Evolutionary conservation across 2,797 vertebrate species (phyloP).

Genomic region (Merluccius polli): DNA sequence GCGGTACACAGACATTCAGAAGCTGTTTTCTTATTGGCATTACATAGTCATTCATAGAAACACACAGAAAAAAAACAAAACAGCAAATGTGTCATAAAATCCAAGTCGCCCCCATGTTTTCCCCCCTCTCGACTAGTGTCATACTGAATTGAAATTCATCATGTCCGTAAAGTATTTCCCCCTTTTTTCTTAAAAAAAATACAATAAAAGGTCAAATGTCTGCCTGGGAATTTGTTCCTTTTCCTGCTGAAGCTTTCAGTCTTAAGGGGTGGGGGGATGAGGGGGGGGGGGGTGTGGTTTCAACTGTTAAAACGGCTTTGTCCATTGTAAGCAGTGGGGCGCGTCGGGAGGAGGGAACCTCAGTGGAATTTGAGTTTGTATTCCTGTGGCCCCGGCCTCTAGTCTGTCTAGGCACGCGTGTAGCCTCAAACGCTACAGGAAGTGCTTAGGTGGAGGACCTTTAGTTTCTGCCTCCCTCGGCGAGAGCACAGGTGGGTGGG

Average conservation of each 20-base stretch:
- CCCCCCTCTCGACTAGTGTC: constrained; percentile 12
- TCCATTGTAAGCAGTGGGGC: constrained; percentile 18
- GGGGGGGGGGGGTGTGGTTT: not conserved
- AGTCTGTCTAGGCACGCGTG: constrained; percentile 31
- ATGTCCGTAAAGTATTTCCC: constrained; percentile 52
- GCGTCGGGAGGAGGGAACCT: not conserved
- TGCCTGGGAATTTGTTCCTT: constrained; percentile 61
- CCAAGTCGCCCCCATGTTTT: constrained; percentile 75
- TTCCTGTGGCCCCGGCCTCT: not conserved
- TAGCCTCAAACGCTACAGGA: constrained; percentile 10
- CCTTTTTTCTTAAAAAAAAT: constrained; percentile 62
- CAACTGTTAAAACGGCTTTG: not conserved
- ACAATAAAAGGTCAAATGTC: constrained; percentile 46
- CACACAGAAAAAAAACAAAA: constrained; percentile 65
- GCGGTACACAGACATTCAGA: constrained; percentile 94
- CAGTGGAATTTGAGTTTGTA: not conserved
- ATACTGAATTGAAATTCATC: constrained; percentile 82
- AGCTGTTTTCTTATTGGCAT: constrained; percentile 90
- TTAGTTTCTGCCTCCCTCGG: not conserved
- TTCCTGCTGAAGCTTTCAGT: not conserved
- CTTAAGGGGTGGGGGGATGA: not conserved
- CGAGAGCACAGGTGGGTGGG: not conserved
- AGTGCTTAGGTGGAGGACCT: constrained; percentile 3
- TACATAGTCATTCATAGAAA: constrained; percentile 84
- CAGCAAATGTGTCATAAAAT: constrained; percentile 83